Evolutionary conservation across 2,113 vertebrate genomes (phyloP).

Genomic region (Microtus pennsylvanicus): DNA sequence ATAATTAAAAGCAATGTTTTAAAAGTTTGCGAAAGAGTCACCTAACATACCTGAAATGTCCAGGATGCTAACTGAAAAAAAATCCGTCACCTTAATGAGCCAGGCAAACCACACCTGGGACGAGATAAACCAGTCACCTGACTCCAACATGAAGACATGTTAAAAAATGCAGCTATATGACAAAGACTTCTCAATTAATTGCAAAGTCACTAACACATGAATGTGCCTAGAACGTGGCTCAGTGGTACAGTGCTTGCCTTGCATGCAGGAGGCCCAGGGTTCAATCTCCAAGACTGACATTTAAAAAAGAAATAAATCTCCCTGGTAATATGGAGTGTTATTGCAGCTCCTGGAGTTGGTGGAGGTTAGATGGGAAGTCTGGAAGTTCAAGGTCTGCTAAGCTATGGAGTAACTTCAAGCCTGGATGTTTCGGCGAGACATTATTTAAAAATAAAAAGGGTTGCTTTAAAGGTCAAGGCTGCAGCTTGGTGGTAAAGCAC

Average conservation of each 20-base stretch:
- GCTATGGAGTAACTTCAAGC: neutral
- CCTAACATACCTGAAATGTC: conserved; percentile 14
- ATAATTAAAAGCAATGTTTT: neutral
- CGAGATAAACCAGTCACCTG: conserved; percentile 2
- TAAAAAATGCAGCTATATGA: neutral
- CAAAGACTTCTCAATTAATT: conserved; percentile 9
- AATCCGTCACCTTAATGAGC: neutral
- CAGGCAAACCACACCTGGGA: conserved; percentile 5
- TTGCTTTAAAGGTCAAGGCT: neutral
- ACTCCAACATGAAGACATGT: neutral
- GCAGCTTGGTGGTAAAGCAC: neutral
- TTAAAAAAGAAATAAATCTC: neutral
- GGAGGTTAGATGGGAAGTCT: neutral
- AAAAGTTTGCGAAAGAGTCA: neutral
- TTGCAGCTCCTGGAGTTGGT: neutral
- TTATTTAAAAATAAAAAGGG: neutral
- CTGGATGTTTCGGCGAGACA: neutral
- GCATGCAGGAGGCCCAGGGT: neutral
- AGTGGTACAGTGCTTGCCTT: neutral
- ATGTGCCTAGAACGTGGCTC: neutral
- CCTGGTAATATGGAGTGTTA: neutral
- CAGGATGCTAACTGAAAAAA: conserved; percentile 27
- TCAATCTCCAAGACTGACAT: neutral
- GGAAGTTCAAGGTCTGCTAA: neutral
- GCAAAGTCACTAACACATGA: conserved; percentile 35